Base-by-base conservation (phyloP, 2,113 vertebrate species). In the Colinus virginianus region DNA sequence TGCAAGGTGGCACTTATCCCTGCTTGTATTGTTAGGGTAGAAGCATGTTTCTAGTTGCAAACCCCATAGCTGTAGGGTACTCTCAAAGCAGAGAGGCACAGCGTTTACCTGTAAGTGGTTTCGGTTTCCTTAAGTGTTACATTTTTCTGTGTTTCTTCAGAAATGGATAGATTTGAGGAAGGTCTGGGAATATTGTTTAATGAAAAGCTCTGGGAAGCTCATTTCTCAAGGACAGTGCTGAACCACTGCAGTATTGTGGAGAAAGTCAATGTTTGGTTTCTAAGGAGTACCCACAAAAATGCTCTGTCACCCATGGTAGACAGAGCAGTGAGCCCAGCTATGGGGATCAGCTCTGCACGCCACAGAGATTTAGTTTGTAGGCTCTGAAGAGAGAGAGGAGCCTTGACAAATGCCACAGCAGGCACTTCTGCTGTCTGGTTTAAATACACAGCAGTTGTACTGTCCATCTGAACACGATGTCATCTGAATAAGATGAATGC, bases 391-490 rank as follows among this genome's bases (percentile, higher is more conserved):
- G 28, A 34, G 21, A 58, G 14, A 3, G 61, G 22, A 36, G 32
- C 56, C 85, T 5, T 8, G 7, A 22, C 36, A 84, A 61, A 17
- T 28, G 43, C 68, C 30, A 13, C 1, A 75, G 68, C 30, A 30
- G 69, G 72, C 48, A 68, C 34, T 64, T 88, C 58, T 85, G 59
- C 78, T 19, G 1, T 28, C 22, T 75, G 32, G 10, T 51, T 66
- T 36, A 53, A 19, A 46, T 67, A 3, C 38, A 8, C 2, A 15
- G 53, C 74, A 56, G 0, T 74, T 23, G 51, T 74, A 59, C 63
- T 85, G 8, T 61, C 63, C 2, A 0, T 14, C 21, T 0, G 1
- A 63, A 59, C 32, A 32, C 11, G 43, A 14, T 32, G 15, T 26
- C 14, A 7, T 42, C 51, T 74, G 56, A 75, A 26, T 2, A 28